Percentiles rank a stretch among this genome's conserved stretches.
phyloP scores from a whole-genome alignment of 1,140 invertebrate species.

The Oncopodura yosiiana region DNA sequence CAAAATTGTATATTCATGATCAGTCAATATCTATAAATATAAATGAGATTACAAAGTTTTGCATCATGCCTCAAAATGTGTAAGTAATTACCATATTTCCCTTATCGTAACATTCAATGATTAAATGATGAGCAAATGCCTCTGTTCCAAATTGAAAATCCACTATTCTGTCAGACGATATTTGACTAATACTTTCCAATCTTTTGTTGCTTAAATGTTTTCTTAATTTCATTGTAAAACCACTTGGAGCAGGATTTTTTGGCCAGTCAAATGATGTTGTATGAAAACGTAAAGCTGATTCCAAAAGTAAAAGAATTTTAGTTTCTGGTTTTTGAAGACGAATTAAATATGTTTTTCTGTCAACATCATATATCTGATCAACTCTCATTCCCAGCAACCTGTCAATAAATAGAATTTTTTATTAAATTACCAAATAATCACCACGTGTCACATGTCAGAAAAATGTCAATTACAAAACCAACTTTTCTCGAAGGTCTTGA shows the following conservation, averaged over 20 bases:
- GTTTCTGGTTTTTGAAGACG: constrained; percentile 69
- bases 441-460: background rate
- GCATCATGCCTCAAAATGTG: no score
- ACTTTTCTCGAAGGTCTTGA: constrained; percentile 25
- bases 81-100: no score
- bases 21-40: constrained; percentile 89
- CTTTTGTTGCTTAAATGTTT: constrained; percentile 97
- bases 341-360: constrained; percentile 92
- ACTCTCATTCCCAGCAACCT: constrained; percentile 85
- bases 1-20: constrained; percentile 80
- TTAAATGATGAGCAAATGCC: constrained; percentile 90
- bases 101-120: constrained; percentile 91
- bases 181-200: constrained; percentile 70
- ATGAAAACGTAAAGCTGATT: constrained; percentile 90
- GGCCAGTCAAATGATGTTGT: constrained; percentile 96
- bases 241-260: constrained; percentile 60
- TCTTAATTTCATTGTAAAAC: constrained; percentile 57
- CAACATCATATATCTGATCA: constrained; percentile 95
- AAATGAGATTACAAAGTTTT: no score
- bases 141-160: constrained; percentile 89
- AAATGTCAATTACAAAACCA: background rate
- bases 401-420: constrained; percentile 8
- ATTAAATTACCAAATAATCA: background rate
- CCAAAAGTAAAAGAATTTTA: constrained; percentile 79
- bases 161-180: constrained; percentile 80